Base-by-base conservation (phyloP, 2,797 vertebrate species). In the Paratrypauchen microcephalus region DNA sequence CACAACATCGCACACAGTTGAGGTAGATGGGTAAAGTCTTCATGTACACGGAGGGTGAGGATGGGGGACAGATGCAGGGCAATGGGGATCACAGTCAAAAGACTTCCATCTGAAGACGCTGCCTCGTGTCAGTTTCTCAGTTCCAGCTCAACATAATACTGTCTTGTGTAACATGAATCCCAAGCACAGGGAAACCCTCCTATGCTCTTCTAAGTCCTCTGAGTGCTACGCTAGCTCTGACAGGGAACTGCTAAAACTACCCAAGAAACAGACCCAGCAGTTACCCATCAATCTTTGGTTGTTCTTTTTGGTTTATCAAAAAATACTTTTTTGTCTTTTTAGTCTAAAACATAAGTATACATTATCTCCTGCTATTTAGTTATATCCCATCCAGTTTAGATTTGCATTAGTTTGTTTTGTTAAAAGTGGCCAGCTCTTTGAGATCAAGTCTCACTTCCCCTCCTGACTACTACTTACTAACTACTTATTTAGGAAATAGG, bases 1-100 rank as follows among this genome's bases (percentile, higher is more conserved):
- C 88, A 92, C 90, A 84, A 91, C 88, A 90, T 91, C 90, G 92
- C 91, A 93, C 88, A 93, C 88, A 92, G 87, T 94, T 93, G 94
- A 94, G 93, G 93, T 94, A 94, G 93, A 94, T 93, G 91, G 89
- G 90, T 91, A 90, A 92, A 92, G 89, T 93, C 89, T 92, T 92
- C 83, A 80, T 91, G 86, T 90, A 92, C 82, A 91, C 89, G 87
- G 82, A 75, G 73, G 79, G 74, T 61, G 23, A 55, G 72, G 79
- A 65, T 23, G 18, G 55, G 78, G 78, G 82, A 81, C 74, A 66
- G 39, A 45, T 16, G 61, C 76, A 74, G 64, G 59, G 73, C 83
- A 85, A 66, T n/a, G 65, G 84, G 80, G 77, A 70, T 85, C 78
- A 82, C 76, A 86, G 87, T 88, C 87, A 78, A 79, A 81, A 86